These are phyloP conservation scores for Ennomos quercinarius DNA, from an alignment of 2,888 invertebrate species.

Conservation along the genomic window DNA sequence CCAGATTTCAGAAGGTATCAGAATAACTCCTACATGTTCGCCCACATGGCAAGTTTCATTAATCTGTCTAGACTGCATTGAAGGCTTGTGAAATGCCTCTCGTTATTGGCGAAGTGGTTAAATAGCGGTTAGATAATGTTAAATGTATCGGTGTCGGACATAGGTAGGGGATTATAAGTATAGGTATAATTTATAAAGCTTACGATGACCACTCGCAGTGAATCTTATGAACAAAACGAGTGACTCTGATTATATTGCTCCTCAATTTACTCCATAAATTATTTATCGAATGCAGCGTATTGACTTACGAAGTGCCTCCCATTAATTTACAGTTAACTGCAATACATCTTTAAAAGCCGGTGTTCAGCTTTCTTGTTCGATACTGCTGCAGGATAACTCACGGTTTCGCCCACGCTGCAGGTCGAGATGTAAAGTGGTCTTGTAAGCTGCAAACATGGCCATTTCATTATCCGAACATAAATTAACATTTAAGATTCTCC, in stretches of 20 bases:
- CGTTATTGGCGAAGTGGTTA: constrained; percentile 50
- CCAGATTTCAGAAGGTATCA: constrained; percentile 57
- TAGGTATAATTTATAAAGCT: constrained; percentile 3
- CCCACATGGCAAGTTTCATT: constrained; percentile 50
- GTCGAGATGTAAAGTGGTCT: constrained; percentile 28
- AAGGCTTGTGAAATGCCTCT: constrained; percentile 54
- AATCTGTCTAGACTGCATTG: constrained; percentile 54
- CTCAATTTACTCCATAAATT: constrained; percentile 18
- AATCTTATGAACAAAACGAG: constrained; percentile 20
- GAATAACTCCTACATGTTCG: constrained; percentile 67
- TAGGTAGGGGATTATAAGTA: background rate
- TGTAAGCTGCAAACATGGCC: constrained; percentile 24
- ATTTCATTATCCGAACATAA: constrained; percentile 4
- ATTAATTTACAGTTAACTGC: constrained; percentile 24
- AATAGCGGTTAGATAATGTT: constrained; percentile 38
- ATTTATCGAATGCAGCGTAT: constrained; percentile 17
- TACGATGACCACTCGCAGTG: constrained; percentile 1
- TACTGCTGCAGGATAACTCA: constrained; percentile 60
- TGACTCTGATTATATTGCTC: constrained; percentile 9
- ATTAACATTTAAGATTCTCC: too few relatives aligned
- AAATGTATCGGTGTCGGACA: constrained; percentile 9
- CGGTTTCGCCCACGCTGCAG: constrained; percentile 61
- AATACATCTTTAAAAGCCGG: constrained; percentile 40
- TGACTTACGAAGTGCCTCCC: constrained; percentile 10
- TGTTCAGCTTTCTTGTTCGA: constrained; percentile 52